phyloP scores from a whole-genome alignment of 2,113 vertebrate genomes.

The Sphyrna mokarran region DNA sequence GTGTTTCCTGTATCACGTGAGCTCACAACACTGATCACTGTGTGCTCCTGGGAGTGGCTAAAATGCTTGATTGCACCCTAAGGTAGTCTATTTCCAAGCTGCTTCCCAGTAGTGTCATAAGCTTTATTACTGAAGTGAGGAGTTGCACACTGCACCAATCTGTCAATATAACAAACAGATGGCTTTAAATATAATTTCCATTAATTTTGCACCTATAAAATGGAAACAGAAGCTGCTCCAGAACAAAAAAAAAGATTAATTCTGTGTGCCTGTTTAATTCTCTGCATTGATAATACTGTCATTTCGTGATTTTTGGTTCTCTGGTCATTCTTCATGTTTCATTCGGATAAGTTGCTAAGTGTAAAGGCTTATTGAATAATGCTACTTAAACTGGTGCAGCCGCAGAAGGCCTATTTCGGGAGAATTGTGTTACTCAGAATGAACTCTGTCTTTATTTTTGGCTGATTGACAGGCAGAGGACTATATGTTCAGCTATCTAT shows the following conservation, averaged over 20 bases:
- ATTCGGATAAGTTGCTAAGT: not conserved
- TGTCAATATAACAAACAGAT: constrained; percentile 34
- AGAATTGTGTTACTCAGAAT: not conserved
- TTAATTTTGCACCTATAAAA: constrained; percentile 39
- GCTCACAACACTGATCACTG: not conserved
- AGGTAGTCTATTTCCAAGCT: constrained; percentile 36
- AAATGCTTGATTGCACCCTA: constrained; percentile 36
- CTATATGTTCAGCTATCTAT: not conserved
- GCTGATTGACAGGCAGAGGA: not conserved
- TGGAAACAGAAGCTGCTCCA: constrained; percentile 42
- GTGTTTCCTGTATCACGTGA: not conserved
- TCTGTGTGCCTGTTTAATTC: not conserved
- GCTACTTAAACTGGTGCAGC: not conserved
- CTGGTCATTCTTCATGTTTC: not conserved
- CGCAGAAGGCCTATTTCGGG: too few relatives aligned
- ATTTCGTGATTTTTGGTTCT: constrained; percentile 13
- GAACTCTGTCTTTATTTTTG: not conserved
- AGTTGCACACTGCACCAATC: constrained; percentile 25
- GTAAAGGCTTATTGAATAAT: constrained; percentile 18
- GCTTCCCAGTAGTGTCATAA: constrained; percentile 29
- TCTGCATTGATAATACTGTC: too few relatives aligned
- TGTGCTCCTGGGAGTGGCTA: constrained; percentile 31
- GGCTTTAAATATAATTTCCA: constrained; percentile 35
- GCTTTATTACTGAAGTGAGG: constrained; percentile 34
- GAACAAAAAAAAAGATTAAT: not conserved